phyloP scores from a whole-genome alignment of 2,113 vertebrate species.

The Vicugna pacos region DNA sequence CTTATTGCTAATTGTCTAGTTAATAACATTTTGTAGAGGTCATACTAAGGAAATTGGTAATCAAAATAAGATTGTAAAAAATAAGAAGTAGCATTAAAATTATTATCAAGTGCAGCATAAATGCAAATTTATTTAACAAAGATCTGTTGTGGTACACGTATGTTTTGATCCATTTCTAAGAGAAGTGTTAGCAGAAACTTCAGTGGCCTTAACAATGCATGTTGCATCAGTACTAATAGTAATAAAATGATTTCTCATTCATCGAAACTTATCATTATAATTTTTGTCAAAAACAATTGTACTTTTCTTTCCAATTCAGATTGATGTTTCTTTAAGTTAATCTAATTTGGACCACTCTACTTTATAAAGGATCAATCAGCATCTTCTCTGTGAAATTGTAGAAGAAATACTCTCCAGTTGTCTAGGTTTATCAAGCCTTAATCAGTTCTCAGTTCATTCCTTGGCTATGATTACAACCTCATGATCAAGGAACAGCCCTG shows the following conservation, averaged over 20 bases:
- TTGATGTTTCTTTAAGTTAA: not conserved
- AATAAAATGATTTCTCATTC: not conserved
- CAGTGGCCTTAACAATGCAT: not conserved
- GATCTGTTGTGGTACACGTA: not conserved
- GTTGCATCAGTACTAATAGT: not conserved
- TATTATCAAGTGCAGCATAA: not conserved
- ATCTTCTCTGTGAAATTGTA: not conserved
- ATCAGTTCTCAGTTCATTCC: not conserved
- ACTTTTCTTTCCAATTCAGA: not conserved
- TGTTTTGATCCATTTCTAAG: not conserved
- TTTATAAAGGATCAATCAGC: not conserved
- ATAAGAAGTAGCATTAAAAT: not conserved
- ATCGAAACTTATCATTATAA: not conserved
- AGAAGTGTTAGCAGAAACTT: not conserved
- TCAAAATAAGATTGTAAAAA: constrained; percentile 10
- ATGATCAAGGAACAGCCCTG: not conserved
- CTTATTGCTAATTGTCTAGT: not conserved
- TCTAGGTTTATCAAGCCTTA: not conserved
- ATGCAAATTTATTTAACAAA: not conserved
- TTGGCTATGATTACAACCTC: not conserved
- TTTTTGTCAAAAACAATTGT: not conserved
- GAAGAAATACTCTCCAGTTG: not conserved
- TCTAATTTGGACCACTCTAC: not conserved
- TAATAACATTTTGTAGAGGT: not conserved
- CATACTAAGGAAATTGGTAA: not conserved